These are phyloP conservation scores for Spialia ferax DNA, from an alignment of 2,888 invertebrate genomes.

Conservation along the genomic window DNA sequence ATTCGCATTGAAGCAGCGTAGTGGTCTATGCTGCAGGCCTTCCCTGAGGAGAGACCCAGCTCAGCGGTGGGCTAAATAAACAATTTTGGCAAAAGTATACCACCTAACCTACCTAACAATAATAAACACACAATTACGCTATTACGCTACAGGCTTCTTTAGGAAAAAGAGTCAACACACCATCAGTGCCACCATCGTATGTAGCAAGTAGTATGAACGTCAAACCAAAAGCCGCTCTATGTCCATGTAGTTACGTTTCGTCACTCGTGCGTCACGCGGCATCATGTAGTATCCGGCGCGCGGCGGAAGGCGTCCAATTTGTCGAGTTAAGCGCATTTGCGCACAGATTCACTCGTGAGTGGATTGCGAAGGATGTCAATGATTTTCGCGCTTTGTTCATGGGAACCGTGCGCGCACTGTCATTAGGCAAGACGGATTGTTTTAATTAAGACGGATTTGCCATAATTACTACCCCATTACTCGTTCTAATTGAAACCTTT, in stretches of 20 bases:
- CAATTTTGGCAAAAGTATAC: too few species aligned
- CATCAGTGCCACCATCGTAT: too few species aligned
- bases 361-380: constrained; percentile 55
- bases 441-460: not conserved
- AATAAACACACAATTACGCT: too few species aligned
- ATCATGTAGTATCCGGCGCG: constrained; percentile 71
- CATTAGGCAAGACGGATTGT: constrained; percentile 2
- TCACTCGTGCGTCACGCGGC: constrained; percentile 42
- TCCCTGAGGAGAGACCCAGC: too few species aligned
- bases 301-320: constrained; percentile 77
- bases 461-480: not conserved
- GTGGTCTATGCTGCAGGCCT: too few species aligned
- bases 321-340: constrained; percentile 69
- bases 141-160: not conserved
- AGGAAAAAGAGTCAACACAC: not conserved
- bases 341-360: constrained; percentile 67
- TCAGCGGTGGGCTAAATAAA: too few species aligned
- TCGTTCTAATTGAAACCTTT: too few species aligned
- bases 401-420: constrained; percentile 27
- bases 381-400: constrained; percentile 55
- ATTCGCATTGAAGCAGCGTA: too few species aligned
- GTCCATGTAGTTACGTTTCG: constrained; percentile 15
- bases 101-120: too few species aligned
- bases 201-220: too few species aligned
- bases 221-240: constrained; percentile 19